A percentile compares a stretch with the other conserved stretches of the same genome.
These are phyloP conservation scores for Pseudomyrmex gracilis DNA, from an alignment of 1,140 invertebrate genomes.

Conservation along the genomic window DNA sequence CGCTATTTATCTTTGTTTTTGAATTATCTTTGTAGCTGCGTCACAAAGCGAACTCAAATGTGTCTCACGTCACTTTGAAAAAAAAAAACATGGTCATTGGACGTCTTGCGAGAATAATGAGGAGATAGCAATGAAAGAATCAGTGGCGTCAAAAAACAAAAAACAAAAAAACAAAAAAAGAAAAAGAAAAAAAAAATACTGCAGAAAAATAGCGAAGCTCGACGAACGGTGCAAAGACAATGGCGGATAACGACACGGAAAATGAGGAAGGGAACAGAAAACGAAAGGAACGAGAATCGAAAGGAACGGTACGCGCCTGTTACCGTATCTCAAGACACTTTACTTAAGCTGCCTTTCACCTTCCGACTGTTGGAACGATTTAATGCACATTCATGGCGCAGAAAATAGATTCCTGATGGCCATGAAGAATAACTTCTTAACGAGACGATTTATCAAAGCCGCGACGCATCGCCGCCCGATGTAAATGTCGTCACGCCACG, in stretches of 20 bases:
- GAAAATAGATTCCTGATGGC: slow-evolving; percentile 51
- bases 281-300: no score
- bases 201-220: background rate
- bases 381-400: slow-evolving; percentile 52
- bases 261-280: slow-evolving; percentile 18
- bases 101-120: background rate
- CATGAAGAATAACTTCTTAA: slow-evolving; percentile 54
- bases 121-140: background rate
- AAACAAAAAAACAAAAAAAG: background rate
- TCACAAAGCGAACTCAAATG: no score
- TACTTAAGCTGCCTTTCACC: slow-evolving; percentile 47
- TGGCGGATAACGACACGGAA: slow-evolving; percentile 51
- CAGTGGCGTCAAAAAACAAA: background rate
- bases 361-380: slow-evolving; percentile 43
- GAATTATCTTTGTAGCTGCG: background rate
- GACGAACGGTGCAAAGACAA: slow-evolving; percentile 19
- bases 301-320: slow-evolving; percentile 1
- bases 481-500: slow-evolving; percentile 30
- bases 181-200: background rate
- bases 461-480: slow-evolving; percentile 39
- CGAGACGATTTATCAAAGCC: slow-evolving; percentile 49
- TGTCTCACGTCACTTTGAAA: no score
- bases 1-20: no score
- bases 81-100: no score
- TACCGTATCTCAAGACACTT: slow-evolving; percentile 43